Base-by-base conservation (phyloP, 2,797 vertebrate species). In the Thaleichthys pacificus region DNA sequence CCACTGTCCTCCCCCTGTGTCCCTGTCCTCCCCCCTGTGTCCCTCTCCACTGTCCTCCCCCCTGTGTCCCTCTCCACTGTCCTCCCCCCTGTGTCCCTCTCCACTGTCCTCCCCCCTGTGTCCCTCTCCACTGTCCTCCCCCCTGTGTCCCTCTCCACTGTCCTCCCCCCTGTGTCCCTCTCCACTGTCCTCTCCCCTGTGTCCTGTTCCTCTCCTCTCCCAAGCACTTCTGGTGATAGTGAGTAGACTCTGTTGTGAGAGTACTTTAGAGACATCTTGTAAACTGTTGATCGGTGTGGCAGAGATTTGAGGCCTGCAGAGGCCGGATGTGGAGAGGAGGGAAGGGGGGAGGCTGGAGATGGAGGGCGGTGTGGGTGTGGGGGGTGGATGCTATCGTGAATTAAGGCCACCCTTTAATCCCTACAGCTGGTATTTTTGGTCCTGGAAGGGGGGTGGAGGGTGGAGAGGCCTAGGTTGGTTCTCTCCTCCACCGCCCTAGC, bases 241-340 rank as follows among this genome's bases (percentile, higher is more conserved):
- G 14, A 26, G 15, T 73, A 78, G 28, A 30, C 62, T 19, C 68
- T 11, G 47, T 72, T 68, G 71, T 79, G 77, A 77, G 78, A 89
- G 90, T 87, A 89, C 89, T 93, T 90, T 89, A 86, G 82, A 71
- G 67, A 76, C 47, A 66, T 73, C 76, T 81, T 56, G 68, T 67
- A 69, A 84, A 72, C 81, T 60, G 81, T 71, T 61, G 35, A 65
- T 58, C 42, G 61, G 57, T 22, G 17, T 61, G 26, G 1, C n/a
- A 24, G 61, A 61, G 67, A 57, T 21, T 22, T 32, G 30, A 32
- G 21, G 1, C 38, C 28, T 17, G 57, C 19, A 77, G 61, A 80
- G 62, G 11, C 28, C 12, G 72, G 68, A 72, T 49, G 72, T 49
- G 30, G 71, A 70, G 73, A 61, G 77, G 2, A 12, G 21, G 32